phyloP scores from a whole-genome alignment of 1,140 invertebrate genomes.

The Rhizoglyphus robini region DNA sequence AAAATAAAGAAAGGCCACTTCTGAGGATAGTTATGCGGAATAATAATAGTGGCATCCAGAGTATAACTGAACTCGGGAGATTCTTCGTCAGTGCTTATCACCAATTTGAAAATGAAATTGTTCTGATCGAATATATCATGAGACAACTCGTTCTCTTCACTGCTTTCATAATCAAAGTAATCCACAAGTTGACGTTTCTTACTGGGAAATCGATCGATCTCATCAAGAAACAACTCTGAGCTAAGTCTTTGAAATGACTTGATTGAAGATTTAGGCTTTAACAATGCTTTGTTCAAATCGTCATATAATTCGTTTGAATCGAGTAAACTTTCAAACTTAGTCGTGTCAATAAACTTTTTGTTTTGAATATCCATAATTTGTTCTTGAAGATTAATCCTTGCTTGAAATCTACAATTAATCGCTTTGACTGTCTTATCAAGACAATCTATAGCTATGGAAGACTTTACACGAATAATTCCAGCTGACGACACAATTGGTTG shows the following conservation, averaged over 20 bases:
- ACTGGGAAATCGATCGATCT: background rate
- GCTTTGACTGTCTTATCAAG: constrained; percentile 41
- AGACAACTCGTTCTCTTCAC: background rate
- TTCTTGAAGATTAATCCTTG: constrained; percentile 53
- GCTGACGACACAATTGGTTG: background rate
- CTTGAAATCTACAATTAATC: constrained; percentile 52
- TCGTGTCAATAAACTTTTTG: background rate
- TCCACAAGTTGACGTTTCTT: background rate
- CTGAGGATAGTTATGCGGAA: constrained; percentile 8
- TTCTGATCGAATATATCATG: constrained; percentile 5
- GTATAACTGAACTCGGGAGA: background rate
- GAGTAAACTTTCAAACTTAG: background rate
- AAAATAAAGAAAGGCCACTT: constrained; percentile 10
- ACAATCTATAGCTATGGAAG: constrained; percentile 22
- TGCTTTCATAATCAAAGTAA: constrained; percentile 1
- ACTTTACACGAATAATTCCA: constrained; percentile 27
- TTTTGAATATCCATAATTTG: constrained; percentile 44
- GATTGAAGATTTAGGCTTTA: background rate
- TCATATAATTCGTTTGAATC: background rate
- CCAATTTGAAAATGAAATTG: constrained; percentile 15
- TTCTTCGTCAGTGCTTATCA: background rate
- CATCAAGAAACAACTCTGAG: background rate
- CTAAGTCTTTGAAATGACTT: background rate
- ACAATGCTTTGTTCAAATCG: background rate
- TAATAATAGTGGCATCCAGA: background rate